phyloP scores from a whole-genome alignment of 2,113 vertebrate genomes.

The Phoxinus phoxinus region DNA sequence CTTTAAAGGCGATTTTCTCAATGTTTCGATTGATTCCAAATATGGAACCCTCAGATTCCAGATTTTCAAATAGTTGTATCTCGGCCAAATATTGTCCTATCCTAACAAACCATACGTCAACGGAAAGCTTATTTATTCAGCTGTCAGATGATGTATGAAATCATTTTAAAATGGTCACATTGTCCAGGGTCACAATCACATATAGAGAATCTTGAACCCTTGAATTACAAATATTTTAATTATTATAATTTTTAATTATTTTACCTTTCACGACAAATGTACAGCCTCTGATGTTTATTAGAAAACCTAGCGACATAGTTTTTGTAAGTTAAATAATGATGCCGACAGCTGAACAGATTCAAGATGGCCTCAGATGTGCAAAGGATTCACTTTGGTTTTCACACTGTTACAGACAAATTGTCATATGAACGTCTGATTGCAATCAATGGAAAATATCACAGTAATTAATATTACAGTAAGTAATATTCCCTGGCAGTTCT shows the following conservation, averaged over 20 bases:
- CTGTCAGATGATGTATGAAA: too few relatives aligned
- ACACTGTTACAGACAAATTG: neutral
- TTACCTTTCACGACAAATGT: neutral
- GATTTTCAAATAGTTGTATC: too few relatives aligned
- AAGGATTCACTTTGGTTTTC: neutral
- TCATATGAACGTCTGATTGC: neutral
- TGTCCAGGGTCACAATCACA: too few relatives aligned
- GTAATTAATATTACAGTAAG: neutral
- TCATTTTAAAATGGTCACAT: too few relatives aligned
- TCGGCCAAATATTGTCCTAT: too few relatives aligned
- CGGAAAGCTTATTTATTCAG: too few relatives aligned
- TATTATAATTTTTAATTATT: neutral
- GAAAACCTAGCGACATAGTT: neutral
- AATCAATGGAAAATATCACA: neutral
- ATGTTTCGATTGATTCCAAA: too few relatives aligned
- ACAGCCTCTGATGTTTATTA: neutral
- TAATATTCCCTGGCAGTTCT: neutral
- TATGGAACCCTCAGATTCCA: too few relatives aligned
- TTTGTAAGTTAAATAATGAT: neutral
- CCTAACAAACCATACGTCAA: too few relatives aligned
- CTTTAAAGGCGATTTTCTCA: too few relatives aligned
- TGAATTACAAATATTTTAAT: neutral
- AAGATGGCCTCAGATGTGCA: neutral
- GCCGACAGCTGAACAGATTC: neutral
- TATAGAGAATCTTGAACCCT: neutral